Evolutionary conservation across 2,113 vertebrate species (phyloP).

Genomic region (Nestor notabilis): DNA sequence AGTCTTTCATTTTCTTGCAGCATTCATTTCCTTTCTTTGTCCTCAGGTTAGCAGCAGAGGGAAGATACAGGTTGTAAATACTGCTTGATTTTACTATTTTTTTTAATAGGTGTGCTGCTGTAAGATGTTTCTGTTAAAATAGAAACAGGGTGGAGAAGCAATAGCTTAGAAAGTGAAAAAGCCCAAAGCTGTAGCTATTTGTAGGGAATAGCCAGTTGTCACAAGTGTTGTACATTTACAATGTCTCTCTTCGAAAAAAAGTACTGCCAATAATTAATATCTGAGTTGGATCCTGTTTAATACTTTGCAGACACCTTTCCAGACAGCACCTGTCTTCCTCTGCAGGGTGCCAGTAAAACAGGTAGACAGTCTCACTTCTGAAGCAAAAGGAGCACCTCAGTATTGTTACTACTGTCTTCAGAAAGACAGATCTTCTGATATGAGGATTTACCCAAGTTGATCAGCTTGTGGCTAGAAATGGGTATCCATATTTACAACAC

Average conservation of each 20-base stretch:
- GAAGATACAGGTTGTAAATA: not conserved
- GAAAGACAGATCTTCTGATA: not conserved
- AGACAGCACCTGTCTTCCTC: conserved; percentile 68
- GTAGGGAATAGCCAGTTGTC: not conserved
- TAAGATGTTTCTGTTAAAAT: conserved; percentile 1
- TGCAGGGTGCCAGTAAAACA: conserved; percentile 49
- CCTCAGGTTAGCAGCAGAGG: not conserved
- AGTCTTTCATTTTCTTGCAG: not conserved
- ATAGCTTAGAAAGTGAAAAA: not conserved
- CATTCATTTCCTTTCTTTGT: not conserved
- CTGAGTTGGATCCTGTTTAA: conserved; percentile 38
- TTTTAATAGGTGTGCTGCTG: not conserved
- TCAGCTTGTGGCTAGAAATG: not conserved
- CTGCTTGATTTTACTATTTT: not conserved
- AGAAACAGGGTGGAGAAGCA: not conserved
- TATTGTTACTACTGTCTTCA: not conserved
- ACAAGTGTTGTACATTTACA: not conserved
- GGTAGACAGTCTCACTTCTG: conserved; percentile 47
- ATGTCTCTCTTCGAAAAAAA: not conserved
- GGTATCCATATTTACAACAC: fast-evolving
- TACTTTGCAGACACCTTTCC: conserved; percentile 56
- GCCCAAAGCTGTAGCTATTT: not conserved
- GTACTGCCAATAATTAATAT: conserved; percentile 17
- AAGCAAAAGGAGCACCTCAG: not conserved
- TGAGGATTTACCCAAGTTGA: not conserved